A percentile compares a stretch with the other conserved stretches of the same genome.
Evolutionary conservation across 1,140 invertebrate genomes (phyloP).

Genomic region (Pseudobourletiella spinata): DNA sequence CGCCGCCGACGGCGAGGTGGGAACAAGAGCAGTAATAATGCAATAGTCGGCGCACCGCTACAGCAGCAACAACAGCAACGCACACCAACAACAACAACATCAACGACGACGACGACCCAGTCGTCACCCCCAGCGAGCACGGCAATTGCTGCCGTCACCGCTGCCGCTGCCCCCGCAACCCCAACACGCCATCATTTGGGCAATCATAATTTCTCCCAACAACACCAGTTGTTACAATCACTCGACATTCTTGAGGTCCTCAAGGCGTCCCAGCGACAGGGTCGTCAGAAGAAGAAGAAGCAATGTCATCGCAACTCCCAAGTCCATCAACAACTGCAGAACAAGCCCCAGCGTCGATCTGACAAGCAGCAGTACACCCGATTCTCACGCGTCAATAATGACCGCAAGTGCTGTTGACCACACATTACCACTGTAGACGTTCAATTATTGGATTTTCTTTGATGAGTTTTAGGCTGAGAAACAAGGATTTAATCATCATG

Average conservation of each 20-base stretch:
- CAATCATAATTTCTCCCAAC: background rate
- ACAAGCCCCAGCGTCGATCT: slow-evolving; percentile 1
- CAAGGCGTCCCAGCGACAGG: background rate
- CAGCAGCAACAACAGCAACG: no score
- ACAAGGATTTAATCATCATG: no score
- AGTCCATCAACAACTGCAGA: background rate
- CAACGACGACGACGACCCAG: background rate
- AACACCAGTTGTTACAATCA: background rate
- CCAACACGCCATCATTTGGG: background rate
- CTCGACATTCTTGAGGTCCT: background rate
- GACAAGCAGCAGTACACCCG: slow-evolving; percentile 8
- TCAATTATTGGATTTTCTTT: no score
- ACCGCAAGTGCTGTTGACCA: slow-evolving; percentile 1
- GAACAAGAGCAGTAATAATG: no score
- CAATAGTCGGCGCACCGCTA: no score
- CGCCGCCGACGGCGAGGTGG: no score
- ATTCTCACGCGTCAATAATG: slow-evolving; percentile 7
- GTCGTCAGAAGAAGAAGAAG: background rate
- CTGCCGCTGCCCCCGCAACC: background rate
- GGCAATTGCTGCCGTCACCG: background rate
- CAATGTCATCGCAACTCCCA: background rate
- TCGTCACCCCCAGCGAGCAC: background rate
- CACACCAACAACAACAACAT: background rate
- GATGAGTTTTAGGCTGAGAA: no score
- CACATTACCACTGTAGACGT: background rate